Evolutionary conservation across 1,140 invertebrate species (phyloP), one percentile per base, ranked within the genome.

Genomic region (Anthonomus grandis): DNA sequence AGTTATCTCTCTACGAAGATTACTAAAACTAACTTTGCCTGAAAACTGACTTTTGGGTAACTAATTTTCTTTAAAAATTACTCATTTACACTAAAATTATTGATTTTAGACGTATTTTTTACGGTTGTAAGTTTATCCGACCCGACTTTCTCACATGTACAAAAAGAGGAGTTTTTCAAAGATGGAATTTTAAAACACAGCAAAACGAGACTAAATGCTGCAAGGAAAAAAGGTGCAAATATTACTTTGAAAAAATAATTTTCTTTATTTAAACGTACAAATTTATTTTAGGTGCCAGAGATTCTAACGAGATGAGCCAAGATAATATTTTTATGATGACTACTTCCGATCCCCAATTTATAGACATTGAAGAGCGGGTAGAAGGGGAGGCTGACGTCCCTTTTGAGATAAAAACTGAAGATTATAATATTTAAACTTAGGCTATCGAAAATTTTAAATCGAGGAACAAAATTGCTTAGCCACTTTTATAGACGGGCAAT

Each of bases 221-320:
- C 15, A n/a, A 42, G 22, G 21, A 42, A 42, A 42, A 42, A 18
- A 19, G 39, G 39, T 42, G 17, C n/a, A n/a, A n/a, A n/a, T n/a
- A n/a, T n/a, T n/a, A n/a, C n/a, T n/a, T n/a, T n/a, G n/a, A n/a
- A n/a, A n/a, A n/a, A n/a, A n/a, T n/a, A n/a, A n/a, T n/a, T n/a
- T n/a, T n/a, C n/a, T n/a, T n/a, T n/a, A n/a, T n/a, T n/a, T n/a
- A n/a, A n/a, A n/a, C n/a, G n/a, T n/a, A n/a, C n/a, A n/a, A n/a
- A n/a, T n/a, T n/a, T n/a, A n/a, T n/a, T n/a, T n/a, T n/a, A n/a
- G n/a, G n/a, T n/a, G n/a, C n/a, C n/a, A n/a, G n/a, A n/a, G n/a
- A n/a, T n/a, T n/a, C n/a, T n/a, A n/a, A n/a, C n/a, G n/a, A n/a
- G n/a, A n/a, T n/a, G n/a, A n/a, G n/a, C n/a, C n/a, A n/a, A n/a